phyloP scores from a whole-genome alignment of 2,888 invertebrate genomes.

The Agrochola lychnidis region DNA sequence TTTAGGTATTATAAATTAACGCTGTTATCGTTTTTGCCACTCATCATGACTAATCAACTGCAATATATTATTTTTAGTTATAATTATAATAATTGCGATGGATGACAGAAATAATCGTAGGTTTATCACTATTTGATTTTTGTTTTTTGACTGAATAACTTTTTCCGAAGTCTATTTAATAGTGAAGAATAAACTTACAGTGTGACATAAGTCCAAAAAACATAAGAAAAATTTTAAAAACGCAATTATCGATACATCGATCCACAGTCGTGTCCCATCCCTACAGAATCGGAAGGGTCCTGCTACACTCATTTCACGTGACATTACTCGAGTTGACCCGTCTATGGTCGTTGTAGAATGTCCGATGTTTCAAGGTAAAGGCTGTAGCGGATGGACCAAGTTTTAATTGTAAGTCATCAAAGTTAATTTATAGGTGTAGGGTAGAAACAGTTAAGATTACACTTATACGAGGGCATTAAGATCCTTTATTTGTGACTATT shows the following conservation, averaged over 20 bases:
- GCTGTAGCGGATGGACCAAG: conserved; percentile 58
- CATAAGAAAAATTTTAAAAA: neutral
- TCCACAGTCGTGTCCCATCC: conserved; percentile 63
- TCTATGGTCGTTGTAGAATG: conserved; percentile 72
- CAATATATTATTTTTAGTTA: neutral
- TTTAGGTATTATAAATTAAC: neutral
- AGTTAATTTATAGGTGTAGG: conserved; percentile 22
- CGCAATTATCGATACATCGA: conserved; percentile 45
- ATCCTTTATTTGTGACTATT: neutral
- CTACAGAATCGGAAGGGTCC: conserved; percentile 77
- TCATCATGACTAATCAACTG: neutral
- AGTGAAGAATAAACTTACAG: neutral
- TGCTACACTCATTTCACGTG: conserved; percentile 84
- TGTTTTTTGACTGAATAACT: neutral
- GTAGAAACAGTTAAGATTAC: conserved; percentile 20
- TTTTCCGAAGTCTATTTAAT: neutral
- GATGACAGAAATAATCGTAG: too few relatives aligned
- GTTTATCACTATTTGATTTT: neutral
- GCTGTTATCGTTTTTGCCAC: neutral
- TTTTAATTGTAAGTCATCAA: conserved; percentile 39
- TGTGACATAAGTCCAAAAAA: neutral
- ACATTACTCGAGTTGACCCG: conserved; percentile 86
- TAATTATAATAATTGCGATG: neutral
- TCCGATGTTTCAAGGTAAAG: conserved; percentile 43
- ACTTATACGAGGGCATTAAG: neutral